Base-by-base conservation (phyloP, 2,797 vertebrate genomes). In the Scolopax rusticola region DNA sequence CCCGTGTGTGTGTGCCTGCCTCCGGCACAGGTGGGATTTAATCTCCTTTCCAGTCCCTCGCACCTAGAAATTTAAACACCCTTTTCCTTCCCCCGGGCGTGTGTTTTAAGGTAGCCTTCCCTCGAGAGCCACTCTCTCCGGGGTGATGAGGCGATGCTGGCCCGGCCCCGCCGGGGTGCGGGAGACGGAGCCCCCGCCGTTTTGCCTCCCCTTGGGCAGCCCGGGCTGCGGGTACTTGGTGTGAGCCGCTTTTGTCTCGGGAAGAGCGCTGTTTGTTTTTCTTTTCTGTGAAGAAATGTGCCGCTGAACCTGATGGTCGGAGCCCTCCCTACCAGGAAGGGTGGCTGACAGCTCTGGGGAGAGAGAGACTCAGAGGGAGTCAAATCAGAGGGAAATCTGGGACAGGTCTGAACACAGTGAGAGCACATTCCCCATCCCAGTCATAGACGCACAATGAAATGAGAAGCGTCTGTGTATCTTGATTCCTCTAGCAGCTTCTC, bases 401-500 rank as follows among this genome's bases (percentile, higher is more conserved):
- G 90, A 91, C 87, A 91, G 95, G 94, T 96, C 91, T 94, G 93
- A 92, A 92, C 93, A 88, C 70, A 94, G 84, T 24, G 79, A 89
- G 69, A 81, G 77, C 60, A 6, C 94, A 70, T 95, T 95, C 94
- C 95, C 59, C 48, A 30, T 85, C 94, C 74, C 57, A 41, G 93
- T 78, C 76, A 53, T 70, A 65, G 9, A 23, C 0, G 10, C 89
- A 63, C 88, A 76, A 65, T 75, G 87, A 86, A 86, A 61, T 33
- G 53, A 77, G 88, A 74, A 74, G 75, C 47, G 38, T 57, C 70
- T 86, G 50, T 61, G 74, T 73, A 14, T 75, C 73, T 57, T 47
- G 56, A 63, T 84, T 84, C 64, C 85, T 68, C 51, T 33, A 78
- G 87, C 84, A 92, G 85, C 87, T 74, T 84, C 60, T n/a, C n/a